Percentiles rank a stretch among this genome's conserved stretches.
Conservation (phyloP, 2,888 invertebrate genomes). For the Clitarchus hookeri region DNA sequence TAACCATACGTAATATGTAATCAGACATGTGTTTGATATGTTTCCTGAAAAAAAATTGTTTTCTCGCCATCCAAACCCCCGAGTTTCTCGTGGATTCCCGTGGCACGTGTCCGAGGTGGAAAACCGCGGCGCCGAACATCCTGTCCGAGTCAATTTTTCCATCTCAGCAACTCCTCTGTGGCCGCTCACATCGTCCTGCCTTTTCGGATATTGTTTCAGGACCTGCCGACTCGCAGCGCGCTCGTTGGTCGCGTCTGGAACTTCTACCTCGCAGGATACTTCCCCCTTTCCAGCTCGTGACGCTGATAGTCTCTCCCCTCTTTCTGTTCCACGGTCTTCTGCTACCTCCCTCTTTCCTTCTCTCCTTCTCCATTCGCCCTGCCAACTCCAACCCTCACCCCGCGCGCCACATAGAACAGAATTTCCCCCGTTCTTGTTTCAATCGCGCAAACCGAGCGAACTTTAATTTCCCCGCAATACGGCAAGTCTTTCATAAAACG, state of each 20-base stretch:
- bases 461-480: constrained; percentile 1
- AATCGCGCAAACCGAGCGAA: not conserved
- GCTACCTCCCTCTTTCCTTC: no score
- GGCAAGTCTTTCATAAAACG: not conserved
- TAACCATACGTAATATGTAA: no score
- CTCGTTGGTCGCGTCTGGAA: not conserved
- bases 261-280: not conserved
- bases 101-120: no score
- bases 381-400: not conserved
- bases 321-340: no score
- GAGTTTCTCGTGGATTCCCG: no score
- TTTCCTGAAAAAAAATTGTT: no score
- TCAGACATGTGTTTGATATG: no score
- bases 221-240: not conserved
- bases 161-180: not conserved
- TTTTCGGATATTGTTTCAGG: not conserved
- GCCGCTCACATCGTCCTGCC: not conserved
- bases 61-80: no score
- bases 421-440: not conserved
- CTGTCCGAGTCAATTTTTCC: not conserved
- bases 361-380: not conserved
- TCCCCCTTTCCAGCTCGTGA: not conserved
- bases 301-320: not conserved
- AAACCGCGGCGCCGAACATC: no score
- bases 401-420: not conserved